These are phyloP conservation scores for Threskiornis aethiopicus DNA, from an alignment of 2,797 vertebrate genomes.

Conservation along the genomic window DNA sequence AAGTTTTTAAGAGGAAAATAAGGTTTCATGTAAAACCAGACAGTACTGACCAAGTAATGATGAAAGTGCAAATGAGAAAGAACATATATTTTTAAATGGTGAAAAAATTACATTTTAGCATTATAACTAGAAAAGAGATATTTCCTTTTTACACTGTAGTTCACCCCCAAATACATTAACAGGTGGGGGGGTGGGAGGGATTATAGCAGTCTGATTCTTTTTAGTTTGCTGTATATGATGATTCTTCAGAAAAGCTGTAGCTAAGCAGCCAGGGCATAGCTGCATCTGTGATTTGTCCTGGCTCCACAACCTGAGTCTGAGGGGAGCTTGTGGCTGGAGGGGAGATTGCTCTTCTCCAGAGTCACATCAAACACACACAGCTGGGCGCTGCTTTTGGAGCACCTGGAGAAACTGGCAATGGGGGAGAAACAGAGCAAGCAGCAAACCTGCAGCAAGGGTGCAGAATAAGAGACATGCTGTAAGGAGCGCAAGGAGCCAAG, in stretches of 20 bases:
- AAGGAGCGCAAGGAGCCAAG: background rate
- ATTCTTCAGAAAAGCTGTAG: background rate
- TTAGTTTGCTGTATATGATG: background rate
- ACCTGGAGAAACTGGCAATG: background rate
- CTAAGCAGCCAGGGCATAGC: background rate
- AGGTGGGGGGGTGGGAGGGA: background rate
- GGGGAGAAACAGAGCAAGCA: background rate
- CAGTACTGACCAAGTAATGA: background rate
- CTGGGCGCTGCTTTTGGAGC: background rate
- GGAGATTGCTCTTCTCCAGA: background rate
- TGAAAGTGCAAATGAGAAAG: background rate
- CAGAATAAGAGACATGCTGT: background rate
- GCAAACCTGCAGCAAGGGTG: background rate
- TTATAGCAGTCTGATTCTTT: background rate
- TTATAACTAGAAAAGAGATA: background rate
- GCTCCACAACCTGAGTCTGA: background rate
- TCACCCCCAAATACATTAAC: background rate
- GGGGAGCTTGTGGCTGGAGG: background rate
- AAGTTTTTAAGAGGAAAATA: background rate
- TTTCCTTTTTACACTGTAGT: background rate
- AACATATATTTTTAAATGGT: background rate
- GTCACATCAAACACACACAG: background rate
- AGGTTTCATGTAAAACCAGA: background rate
- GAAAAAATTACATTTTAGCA: background rate
- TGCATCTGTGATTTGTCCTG: background rate